Evolutionary conservation across 2,797 vertebrate species (phyloP), one percentile per base, ranked within the genome.

Genomic region (Rhinogobio ventralis): DNA sequence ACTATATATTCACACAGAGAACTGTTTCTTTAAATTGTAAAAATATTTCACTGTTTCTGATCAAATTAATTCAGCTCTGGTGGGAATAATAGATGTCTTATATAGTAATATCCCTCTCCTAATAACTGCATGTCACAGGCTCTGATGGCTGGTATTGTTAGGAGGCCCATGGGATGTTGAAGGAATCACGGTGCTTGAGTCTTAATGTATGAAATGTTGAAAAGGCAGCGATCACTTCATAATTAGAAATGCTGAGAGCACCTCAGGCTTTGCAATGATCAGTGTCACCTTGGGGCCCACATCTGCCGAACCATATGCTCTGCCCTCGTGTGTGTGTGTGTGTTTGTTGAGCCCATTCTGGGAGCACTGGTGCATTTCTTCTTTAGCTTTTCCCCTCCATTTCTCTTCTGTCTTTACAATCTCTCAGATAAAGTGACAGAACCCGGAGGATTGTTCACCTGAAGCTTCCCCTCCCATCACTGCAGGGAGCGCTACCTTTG

Each of bases 301-400:
- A 92, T 93, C 92, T 94, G 93, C 88, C 87, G 60, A 80, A 91
- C 85, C 93, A 93, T 90, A 92, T 90, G 91, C 88, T 92, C 71
- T 13, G 83, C 82, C 64, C 77, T 81, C 72, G 53, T 11, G 55
- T n/a, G 23, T 4, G 53, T 62, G 57, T 88, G 86, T 83, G 88
- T 74, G 89, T 82, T 45, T 84, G 51, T 67, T 25, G 51, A 85
- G 51, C 81, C 81, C 60, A 78, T 77, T 36, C 45, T 64, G 46
- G 55, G 68, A 86, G 77, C 28, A 30, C 25, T 66, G 81, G 68
- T 68, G 66, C 45, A 66, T 87, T 67, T 53, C 67, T 42, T 62
- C 33, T 53, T 77, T 55, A 17, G 9, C 11, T 33, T 49, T n/a
- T 13, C 14, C 3, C 28, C 30, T 83, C 33, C 19, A 51, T 73